Evolutionary conservation across 2,113 vertebrate species (phyloP).

Genomic region (Thomomys bottae): DNA sequence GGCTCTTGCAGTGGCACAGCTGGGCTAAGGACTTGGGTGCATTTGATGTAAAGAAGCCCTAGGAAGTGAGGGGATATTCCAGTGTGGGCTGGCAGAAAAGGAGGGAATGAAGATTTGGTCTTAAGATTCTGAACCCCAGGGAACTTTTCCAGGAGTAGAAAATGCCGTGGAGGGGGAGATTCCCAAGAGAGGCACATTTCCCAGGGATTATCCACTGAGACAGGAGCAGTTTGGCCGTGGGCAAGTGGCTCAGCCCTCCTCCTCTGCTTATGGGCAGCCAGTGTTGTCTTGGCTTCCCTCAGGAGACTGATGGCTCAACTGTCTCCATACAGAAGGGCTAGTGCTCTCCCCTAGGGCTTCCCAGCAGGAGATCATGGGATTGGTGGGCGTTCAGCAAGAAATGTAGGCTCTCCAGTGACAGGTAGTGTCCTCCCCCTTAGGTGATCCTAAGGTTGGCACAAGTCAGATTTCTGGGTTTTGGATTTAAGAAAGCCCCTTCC

Average conservation of each 20-base stretch:
- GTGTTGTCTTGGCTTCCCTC: not conserved
- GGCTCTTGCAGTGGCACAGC: slow-evolving; percentile 64
- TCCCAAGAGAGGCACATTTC: slow-evolving; percentile 37
- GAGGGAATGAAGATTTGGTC: slow-evolving; percentile 63
- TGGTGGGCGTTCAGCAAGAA: slow-evolving; percentile 53
- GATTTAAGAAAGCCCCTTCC: slow-evolving; percentile 52
- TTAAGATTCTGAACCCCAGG: slow-evolving; percentile 61
- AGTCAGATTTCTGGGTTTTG: slow-evolving; percentile 63
- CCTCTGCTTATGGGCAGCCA: slow-evolving; percentile 15
- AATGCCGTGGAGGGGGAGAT: slow-evolving; percentile 38
- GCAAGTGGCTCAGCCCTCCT: not conserved
- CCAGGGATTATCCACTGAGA: slow-evolving; percentile 30
- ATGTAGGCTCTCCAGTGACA: slow-evolving; percentile 63
- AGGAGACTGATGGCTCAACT: slow-evolving; percentile 31
- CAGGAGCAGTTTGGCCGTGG: slow-evolving; percentile 5
- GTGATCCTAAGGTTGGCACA: slow-evolving; percentile 71
- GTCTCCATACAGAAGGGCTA: slow-evolving; percentile 19
- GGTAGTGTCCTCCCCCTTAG: slow-evolving; percentile 37
- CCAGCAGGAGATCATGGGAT: slow-evolving; percentile 16
- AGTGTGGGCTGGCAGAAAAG: slow-evolving; percentile 1
- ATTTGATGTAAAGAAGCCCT: slow-evolving; percentile 54
- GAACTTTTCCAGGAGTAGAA: slow-evolving; percentile 54
- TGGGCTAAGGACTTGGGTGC: slow-evolving; percentile 78
- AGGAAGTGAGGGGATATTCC: slow-evolving; percentile 38
- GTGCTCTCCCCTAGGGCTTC: slow-evolving; percentile 1